A percentile compares a stretch with the other conserved stretches of the same genome.
These are phyloP conservation scores for Prenolepis imparis DNA, from an alignment of 2,888 invertebrate species.

Conservation along the genomic window DNA sequence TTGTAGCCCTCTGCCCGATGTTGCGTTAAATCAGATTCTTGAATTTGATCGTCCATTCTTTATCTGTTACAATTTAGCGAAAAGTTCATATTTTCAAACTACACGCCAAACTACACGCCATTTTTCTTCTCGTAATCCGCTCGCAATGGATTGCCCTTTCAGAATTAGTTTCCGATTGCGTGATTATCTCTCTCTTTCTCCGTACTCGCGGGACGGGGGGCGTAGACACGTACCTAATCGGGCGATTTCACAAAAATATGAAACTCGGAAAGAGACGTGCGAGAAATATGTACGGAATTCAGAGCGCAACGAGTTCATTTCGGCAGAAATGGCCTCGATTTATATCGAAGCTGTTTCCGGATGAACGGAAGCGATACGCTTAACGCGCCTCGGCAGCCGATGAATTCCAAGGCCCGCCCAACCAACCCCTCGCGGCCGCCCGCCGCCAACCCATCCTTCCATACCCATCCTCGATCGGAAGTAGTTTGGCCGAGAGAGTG, in stretches of 20 bases:
- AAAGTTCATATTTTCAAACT: neutral
- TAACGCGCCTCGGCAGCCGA: constrained; percentile 57
- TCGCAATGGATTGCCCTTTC: neutral
- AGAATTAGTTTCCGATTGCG: constrained; percentile 17
- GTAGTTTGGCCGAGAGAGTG: constrained; percentile 56
- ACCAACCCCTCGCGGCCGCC: neutral
- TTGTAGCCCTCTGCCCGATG: neutral
- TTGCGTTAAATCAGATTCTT: neutral
- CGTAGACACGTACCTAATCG: constrained; percentile 39
- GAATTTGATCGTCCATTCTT: neutral
- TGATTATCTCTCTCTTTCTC: neutral
- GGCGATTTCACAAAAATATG: constrained; percentile 53
- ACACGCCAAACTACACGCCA: too few relatives aligned
- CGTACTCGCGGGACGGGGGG: neutral
- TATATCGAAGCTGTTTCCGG: constrained; percentile 62
- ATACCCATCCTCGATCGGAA: constrained; percentile 42
- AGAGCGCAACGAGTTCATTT: constrained; percentile 60
- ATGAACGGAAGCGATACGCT: constrained; percentile 62
- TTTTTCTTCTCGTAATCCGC: constrained; percentile 27
- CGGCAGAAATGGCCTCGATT: constrained; percentile 62
- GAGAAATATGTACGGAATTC: constrained; percentile 61
- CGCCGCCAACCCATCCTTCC: neutral
- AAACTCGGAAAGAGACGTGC: constrained; percentile 27
- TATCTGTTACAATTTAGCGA: neutral
- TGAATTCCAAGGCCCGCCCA: constrained; percentile 58